A percentile compares a stretch with the other conserved stretches of the same genome.
These are phyloP conservation scores for Zygogramma bicolorata DNA, from an alignment of 2,888 invertebrate species.

Conservation along the genomic window DNA sequence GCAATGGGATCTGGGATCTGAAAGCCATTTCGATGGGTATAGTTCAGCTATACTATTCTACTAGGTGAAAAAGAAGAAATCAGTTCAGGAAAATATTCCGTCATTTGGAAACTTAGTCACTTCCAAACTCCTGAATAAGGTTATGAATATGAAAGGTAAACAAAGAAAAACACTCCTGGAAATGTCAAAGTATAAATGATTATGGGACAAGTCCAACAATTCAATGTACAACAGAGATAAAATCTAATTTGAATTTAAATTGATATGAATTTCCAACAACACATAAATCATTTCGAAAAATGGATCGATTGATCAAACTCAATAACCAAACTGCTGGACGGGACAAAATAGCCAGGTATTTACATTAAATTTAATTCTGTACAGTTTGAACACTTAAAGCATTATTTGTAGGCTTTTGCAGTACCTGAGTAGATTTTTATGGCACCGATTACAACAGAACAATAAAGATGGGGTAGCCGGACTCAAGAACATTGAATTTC, in stretches of 20 bases:
- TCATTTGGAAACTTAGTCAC: neutral
- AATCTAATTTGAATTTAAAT: neutral
- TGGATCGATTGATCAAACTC: slow-evolving; percentile 67
- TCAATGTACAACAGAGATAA: neutral
- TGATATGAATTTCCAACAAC: slow-evolving; percentile 2
- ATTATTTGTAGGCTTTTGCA: slow-evolving; percentile 77
- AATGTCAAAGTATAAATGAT: too few relatives aligned
- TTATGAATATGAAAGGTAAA: too few relatives aligned
- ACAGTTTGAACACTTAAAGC: slow-evolving; percentile 21
- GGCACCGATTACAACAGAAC: slow-evolving; percentile 80
- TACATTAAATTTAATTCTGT: neutral
- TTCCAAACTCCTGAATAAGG: neutral
- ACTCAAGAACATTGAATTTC: slow-evolving; percentile 84
- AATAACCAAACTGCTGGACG: slow-evolving; percentile 69
- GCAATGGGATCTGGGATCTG: too few relatives aligned
- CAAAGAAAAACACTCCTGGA: too few relatives aligned
- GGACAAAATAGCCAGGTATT: slow-evolving; percentile 68
- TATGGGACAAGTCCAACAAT: neutral
- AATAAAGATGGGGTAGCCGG: slow-evolving; percentile 78
- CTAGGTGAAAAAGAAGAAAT: neutral
- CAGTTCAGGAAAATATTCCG: neutral
- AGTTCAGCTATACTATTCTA: too few relatives aligned
- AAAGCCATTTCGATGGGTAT: too few relatives aligned
- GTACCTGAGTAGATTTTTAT: slow-evolving; percentile 83
- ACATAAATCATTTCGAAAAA: slow-evolving; percentile 44